phyloP scores from a whole-genome alignment of 2,113 vertebrate genomes.

The Xiphias gladius region DNA sequence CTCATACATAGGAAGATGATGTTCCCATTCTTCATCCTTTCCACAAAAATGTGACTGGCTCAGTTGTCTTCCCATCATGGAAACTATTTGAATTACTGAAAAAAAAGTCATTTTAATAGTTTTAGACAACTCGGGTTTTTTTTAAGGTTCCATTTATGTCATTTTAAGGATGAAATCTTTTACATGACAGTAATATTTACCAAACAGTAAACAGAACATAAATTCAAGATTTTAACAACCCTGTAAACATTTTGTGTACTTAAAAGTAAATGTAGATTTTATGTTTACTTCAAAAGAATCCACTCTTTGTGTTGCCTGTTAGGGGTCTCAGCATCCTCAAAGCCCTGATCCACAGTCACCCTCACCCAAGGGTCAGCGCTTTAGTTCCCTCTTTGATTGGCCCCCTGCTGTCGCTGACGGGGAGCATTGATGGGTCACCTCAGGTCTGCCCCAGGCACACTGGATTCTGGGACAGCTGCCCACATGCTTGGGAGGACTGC shows the following conservation, averaged over 20 bases:
- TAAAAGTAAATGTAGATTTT: not conserved
- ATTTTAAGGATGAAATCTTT: not conserved
- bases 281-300: not conserved
- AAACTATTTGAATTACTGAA: too few species aligned
- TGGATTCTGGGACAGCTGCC: slow-evolving; percentile 55
- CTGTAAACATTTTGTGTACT: not conserved
- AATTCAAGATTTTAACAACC: not conserved
- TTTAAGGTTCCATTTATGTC: too few species aligned
- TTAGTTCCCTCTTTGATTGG: slow-evolving; percentile 48
- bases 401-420: slow-evolving; percentile 43
- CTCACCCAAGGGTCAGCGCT: slow-evolving; percentile 24
- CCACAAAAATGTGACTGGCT: too few species aligned
- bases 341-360: slow-evolving; percentile 3
- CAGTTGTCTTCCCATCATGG: too few species aligned
- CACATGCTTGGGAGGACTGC: slow-evolving; percentile 18
- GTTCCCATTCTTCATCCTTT: too few species aligned
- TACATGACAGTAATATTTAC: not conserved
- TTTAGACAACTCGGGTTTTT: too few species aligned
- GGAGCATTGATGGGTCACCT: slow-evolving; percentile 34
- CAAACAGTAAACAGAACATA: not conserved
- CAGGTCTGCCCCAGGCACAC: slow-evolving; percentile 33
- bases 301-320: not conserved
- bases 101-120: too few species aligned
- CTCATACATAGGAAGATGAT: too few species aligned
- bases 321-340: not conserved